These are phyloP conservation scores for Ormyrus thymus DNA, from an alignment of 2,888 invertebrate genomes.

Conservation along the genomic window DNA sequence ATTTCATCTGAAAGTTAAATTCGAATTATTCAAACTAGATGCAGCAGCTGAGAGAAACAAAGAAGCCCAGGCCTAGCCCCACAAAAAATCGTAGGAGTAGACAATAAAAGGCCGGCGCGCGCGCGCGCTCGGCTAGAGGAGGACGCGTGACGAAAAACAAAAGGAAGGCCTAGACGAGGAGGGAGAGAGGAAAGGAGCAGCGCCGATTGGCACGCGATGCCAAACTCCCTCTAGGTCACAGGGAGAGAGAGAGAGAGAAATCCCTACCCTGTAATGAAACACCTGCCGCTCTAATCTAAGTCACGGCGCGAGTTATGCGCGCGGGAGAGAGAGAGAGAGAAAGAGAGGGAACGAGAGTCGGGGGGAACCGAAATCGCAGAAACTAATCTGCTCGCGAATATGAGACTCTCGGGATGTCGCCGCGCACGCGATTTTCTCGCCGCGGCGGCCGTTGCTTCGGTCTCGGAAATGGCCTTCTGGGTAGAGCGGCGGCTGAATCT, in stretches of 20 bases:
- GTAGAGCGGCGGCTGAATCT: slow-evolving; percentile 4
- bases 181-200: too few species aligned
- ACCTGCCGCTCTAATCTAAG: slow-evolving; percentile 63
- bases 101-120: slow-evolving; percentile 16
- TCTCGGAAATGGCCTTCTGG: slow-evolving; percentile 27
- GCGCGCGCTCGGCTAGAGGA: not conserved
- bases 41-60: slow-evolving; percentile 34
- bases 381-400: slow-evolving; percentile 54
- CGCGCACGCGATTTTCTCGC: slow-evolving; percentile 37
- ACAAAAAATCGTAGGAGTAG: slow-evolving; percentile 47
- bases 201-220: too few species aligned
- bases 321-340: not conserved
- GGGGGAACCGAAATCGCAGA: slow-evolving; percentile 55
- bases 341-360: too few species aligned
- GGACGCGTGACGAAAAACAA: slow-evolving; percentile 26
- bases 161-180: slow-evolving; percentile 24
- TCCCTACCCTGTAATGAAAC: slow-evolving; percentile 61
- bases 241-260: slow-evolving; percentile 22
- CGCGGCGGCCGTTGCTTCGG: not conserved
- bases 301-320: slow-evolving; percentile 7
- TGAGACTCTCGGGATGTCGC: slow-evolving; percentile 9
- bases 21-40: slow-evolving; percentile 46
- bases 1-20: slow-evolving; percentile 1
- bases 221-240: too few species aligned
- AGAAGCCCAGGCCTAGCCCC: not conserved